Evolutionary conservation across 2,888 invertebrate species (phyloP), one percentile per base, ranked within the genome.

Genomic region (Lapara coniferarum): DNA sequence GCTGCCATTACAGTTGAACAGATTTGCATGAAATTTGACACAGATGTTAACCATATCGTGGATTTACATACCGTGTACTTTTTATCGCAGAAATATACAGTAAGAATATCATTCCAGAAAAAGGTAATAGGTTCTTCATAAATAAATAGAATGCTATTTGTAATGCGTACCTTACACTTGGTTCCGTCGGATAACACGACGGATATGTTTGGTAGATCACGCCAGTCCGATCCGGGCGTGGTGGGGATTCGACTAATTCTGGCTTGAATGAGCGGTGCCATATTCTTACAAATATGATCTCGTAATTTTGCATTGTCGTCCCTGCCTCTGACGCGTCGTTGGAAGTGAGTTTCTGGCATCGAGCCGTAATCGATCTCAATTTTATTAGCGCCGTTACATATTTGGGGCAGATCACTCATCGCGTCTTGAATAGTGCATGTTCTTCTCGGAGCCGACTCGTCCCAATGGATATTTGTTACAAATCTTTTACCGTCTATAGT

Each of bases 201-300:
- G 5, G 95, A 95, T 71, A 96, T 95, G 81, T 98, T 98, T 0
- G 98, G 98, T 37, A 98, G 90, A 86, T 97, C 97, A 58, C 98
- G 93, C 98, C 98, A 98, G 85, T 98, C 98, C 0, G 97, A 96
- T 0, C 97, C 97, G 0, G 96, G 95, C 3, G 94, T 92, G 0
- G 95, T 95, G 0, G 98, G 98, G 70, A 98, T 95, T 73, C 97
- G 94, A 30, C 94, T 90, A 82, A 98, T 97, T 69, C 98, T 94
- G 0, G 97, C 97, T 85, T 96, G 96, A 1, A 97, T 96, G 51
- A 98, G 86, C 0, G 97, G 95, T 52, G 96, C 96, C 97, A 98
- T 97, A 79, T 97, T 96, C 84, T 97, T 98, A 83, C 97, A 97
- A 72, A 97, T 95, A 80, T 98, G 98, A 85, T 98, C 97, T 10